phyloP scores from a whole-genome alignment of 2,113 vertebrate genomes.

The Phyllostomus hastatus region DNA sequence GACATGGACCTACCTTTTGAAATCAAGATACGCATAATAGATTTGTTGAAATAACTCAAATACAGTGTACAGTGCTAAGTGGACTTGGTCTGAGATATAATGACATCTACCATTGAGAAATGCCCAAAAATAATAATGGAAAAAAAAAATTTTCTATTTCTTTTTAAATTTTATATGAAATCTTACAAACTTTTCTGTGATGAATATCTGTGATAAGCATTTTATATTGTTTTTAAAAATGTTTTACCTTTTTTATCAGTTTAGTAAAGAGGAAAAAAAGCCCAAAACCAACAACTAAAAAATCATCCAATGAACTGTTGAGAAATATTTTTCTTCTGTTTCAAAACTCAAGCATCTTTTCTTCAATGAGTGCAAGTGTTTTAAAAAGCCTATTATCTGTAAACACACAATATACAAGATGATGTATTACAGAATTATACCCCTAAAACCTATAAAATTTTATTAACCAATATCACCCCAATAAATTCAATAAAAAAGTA shows the following conservation, averaged over 20 bases:
- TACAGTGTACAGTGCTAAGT: not conserved
- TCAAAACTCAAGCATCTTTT: not conserved
- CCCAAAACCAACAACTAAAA: not conserved
- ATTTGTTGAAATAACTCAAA: not conserved
- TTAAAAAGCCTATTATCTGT: not conserved
- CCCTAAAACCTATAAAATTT: too few relatives aligned
- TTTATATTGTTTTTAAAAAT: not conserved
- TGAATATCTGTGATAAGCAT: slow-evolving; percentile 12
- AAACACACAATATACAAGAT: too few relatives aligned
- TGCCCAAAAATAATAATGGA: not conserved
- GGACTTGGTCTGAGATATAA: not conserved
- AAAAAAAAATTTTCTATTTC: not conserved
- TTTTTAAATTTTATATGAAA: not conserved
- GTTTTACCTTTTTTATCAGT: not conserved
- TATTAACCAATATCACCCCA: too few relatives aligned
- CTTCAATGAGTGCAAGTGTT: not conserved
- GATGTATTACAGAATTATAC: too few relatives aligned
- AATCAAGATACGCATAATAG: not conserved
- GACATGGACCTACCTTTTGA: not conserved
- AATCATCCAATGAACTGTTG: not conserved
- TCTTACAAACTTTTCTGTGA: not conserved
- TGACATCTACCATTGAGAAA: not conserved
- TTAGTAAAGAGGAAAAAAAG: not conserved
- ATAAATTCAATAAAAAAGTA: too few relatives aligned
- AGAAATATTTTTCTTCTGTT: slow-evolving; percentile 14